Conservation (phyloP, 2,113 vertebrate genomes). For the Vulpes ferrilata region DNA sequence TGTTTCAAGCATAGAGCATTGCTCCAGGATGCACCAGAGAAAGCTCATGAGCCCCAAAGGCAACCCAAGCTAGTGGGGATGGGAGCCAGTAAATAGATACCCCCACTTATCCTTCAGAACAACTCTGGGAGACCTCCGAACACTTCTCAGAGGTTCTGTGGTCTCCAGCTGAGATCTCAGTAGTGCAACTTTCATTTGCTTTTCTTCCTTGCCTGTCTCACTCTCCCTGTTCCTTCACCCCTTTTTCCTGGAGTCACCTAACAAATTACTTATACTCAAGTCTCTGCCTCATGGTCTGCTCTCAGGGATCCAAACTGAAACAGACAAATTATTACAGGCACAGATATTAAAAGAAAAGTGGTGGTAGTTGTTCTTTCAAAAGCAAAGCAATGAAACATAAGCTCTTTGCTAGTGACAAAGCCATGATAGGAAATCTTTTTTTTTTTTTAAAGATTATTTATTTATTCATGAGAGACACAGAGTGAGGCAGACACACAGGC, state of each 20-base stretch:
- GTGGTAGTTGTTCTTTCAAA: background rate
- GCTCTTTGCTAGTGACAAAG: background rate
- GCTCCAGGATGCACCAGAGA: background rate
- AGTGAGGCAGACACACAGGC: too few relatives aligned
- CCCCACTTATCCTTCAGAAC: background rate
- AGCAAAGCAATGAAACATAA: background rate
- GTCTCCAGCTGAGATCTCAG: background rate
- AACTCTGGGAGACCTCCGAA: background rate
- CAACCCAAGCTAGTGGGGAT: background rate
- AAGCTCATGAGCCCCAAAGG: background rate
- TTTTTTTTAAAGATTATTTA: too few relatives aligned
- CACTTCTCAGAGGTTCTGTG: background rate
- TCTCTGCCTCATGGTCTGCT: background rate
- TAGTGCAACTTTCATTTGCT: background rate
- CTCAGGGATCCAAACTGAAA: background rate
- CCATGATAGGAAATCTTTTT: background rate
- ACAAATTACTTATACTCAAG: background rate
- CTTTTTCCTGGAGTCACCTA: background rate
- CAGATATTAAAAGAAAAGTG: background rate
- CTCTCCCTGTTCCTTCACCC: background rate
- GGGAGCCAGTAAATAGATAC: background rate
- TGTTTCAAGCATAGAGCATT: background rate
- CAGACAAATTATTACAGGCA: background rate
- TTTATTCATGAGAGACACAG: too few relatives aligned
- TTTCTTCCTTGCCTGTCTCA: background rate